These are phyloP conservation scores for Zonotrichia leucophrys DNA, from an alignment of 2,113 vertebrate genomes.

Conservation along the genomic window DNA sequence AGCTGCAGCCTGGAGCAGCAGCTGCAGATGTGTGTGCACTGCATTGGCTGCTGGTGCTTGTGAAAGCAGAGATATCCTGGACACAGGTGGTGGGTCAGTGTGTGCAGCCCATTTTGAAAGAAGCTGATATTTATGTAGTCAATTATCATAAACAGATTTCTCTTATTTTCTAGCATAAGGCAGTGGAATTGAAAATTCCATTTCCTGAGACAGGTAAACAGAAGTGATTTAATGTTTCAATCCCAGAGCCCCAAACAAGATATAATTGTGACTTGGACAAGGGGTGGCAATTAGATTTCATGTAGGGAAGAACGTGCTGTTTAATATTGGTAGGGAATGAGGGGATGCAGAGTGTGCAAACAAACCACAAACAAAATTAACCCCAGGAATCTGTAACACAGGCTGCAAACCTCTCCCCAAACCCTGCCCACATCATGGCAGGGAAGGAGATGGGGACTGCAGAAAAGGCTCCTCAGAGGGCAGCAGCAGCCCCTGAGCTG, in stretches of 20 bases:
- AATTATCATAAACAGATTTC: constrained; percentile 34
- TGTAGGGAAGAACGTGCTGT: background rate
- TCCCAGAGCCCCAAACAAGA: background rate
- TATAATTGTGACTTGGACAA: constrained; percentile 11
- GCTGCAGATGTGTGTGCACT: background rate
- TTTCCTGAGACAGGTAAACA: constrained; percentile 39
- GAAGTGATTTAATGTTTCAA: constrained; percentile 46
- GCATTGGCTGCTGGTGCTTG: background rate
- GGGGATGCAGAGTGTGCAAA: background rate
- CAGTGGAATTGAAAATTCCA: constrained; percentile 10
- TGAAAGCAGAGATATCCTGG: background rate
- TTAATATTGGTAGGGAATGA: background rate
- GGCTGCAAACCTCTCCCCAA: background rate
- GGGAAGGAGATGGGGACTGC: background rate
- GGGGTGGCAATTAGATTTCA: constrained; percentile 17
- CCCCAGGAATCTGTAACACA: background rate
- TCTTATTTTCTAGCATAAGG: constrained; percentile 19
- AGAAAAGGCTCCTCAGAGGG: background rate
- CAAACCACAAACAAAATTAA: background rate
- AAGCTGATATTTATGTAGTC: constrained; percentile 7
- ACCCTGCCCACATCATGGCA: background rate
- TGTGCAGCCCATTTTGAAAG: background rate
- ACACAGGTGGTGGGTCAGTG: background rate
- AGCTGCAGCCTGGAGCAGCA: background rate
- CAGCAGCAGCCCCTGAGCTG: background rate